Evolutionary conservation across 2,797 vertebrate genomes (phyloP).

Genomic region (Gymnoscopelus microlampas): DNA sequence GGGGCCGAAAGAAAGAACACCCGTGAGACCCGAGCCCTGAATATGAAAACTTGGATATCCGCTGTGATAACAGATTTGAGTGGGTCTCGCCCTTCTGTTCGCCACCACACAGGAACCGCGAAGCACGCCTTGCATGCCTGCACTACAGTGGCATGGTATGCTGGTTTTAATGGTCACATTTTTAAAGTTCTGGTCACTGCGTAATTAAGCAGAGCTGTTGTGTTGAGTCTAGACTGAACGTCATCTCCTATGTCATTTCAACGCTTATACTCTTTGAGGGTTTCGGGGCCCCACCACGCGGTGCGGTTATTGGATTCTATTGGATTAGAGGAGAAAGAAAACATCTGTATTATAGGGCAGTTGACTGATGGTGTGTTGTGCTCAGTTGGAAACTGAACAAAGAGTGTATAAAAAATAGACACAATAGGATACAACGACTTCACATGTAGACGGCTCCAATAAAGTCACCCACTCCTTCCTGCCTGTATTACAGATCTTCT

Average conservation of each 20-base stretch:
- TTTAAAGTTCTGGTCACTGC: slow-evolving; percentile 22
- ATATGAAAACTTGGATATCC: slow-evolving; percentile 21
- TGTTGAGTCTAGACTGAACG: slow-evolving; percentile 15
- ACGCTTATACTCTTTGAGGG: slow-evolving; percentile 3
- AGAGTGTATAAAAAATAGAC: slow-evolving; percentile 13
- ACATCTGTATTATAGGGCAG: slow-evolving; percentile 25
- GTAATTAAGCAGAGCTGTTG: slow-evolving; percentile 22
- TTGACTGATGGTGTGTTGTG: background rate
- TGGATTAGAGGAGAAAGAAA: slow-evolving; percentile 37
- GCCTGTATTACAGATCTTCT: slow-evolving; percentile 45
- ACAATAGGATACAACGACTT: background rate
- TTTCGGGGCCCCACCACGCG: slow-evolving; percentile 3
- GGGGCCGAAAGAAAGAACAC: slow-evolving; percentile 52
- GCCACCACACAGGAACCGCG: slow-evolving; percentile 31
- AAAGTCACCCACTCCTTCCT: slow-evolving; percentile 2
- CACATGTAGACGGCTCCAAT: slow-evolving; percentile 9
- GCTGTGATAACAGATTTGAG: slow-evolving; percentile 52
- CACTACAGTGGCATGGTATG: slow-evolving; percentile 25
- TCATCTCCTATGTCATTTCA: slow-evolving; percentile 18
- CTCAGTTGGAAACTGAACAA: slow-evolving; percentile 25
- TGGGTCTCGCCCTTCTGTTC: slow-evolving; percentile 23
- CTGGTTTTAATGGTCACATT: slow-evolving; percentile 35
- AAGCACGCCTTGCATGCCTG: slow-evolving; percentile 28
- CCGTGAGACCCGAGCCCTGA: slow-evolving; percentile 46
- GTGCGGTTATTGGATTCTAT: slow-evolving; percentile 21